phyloP scores from a whole-genome alignment of 2,888 invertebrate species.

The Amblyjoppa proteus region DNA sequence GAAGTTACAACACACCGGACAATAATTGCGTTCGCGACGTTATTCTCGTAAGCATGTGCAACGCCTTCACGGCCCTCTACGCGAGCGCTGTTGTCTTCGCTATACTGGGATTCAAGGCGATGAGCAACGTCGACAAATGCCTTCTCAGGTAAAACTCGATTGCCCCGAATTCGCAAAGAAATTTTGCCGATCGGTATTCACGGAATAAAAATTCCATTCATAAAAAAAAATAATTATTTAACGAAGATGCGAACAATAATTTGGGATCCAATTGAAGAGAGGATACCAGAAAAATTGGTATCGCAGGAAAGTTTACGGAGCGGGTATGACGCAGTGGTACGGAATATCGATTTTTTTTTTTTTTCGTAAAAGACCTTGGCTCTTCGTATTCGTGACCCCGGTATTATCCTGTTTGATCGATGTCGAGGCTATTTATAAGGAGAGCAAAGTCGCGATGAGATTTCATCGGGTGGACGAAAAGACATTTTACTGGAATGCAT shows the following conservation, averaged over 20 bases:
- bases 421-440: constrained; percentile 58
- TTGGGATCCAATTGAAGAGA: neutral
- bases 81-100: constrained; percentile 98
- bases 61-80: constrained; percentile 97
- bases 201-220: neutral
- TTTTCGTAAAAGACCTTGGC: constrained; percentile 18
- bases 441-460: constrained; percentile 17
- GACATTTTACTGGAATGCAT: constrained; percentile 31
- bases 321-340: constrained; percentile 23
- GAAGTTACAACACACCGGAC: constrained; percentile 97
- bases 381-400: constrained; percentile 50
- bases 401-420: constrained; percentile 66
- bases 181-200: neutral
- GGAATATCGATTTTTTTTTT: constrained; percentile 55
- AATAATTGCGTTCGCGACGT: constrained; percentile 98
- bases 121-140: constrained; percentile 94
- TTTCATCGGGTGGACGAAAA: constrained; percentile 35
- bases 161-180: neutral
- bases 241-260: neutral
- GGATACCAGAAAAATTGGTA: neutral
- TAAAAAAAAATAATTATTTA: neutral
- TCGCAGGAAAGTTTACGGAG: neutral
- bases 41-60: constrained; percentile 95
- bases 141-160: constrained; percentile 87
- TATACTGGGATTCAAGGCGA: constrained; percentile 98